Percentiles rank a stretch among this genome's conserved stretches.
These are phyloP conservation scores for Heteromormyrus szaboi DNA, from an alignment of 2,797 vertebrate genomes.

Conservation along the genomic window DNA sequence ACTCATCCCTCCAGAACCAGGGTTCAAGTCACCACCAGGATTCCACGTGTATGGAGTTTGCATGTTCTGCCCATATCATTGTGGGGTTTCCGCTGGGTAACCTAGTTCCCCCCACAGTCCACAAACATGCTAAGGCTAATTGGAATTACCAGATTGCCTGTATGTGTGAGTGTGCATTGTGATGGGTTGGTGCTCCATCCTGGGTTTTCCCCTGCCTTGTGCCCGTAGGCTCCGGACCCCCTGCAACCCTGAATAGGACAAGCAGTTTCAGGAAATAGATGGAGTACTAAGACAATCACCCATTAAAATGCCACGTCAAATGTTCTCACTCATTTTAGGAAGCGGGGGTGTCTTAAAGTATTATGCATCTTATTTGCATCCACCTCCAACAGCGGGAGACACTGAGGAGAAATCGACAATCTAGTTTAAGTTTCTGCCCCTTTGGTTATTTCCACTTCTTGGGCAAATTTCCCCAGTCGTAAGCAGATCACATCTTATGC, in stretches of 20 bases:
- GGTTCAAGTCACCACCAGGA: neutral
- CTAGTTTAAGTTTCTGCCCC: neutral
- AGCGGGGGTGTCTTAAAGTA: neutral
- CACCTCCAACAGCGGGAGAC: neutral
- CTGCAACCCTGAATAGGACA: neutral
- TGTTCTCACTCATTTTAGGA: neutral
- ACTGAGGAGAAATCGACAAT: neutral
- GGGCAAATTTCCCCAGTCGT: constrained; percentile 11
- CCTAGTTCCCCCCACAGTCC: neutral
- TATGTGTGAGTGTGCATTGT: neutral
- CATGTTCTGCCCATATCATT: neutral
- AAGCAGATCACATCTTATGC: neutral
- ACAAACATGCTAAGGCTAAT: neutral
- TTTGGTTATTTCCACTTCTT: constrained; percentile 5
- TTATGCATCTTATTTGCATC: neutral
- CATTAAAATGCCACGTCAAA: neutral
- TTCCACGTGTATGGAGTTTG: neutral
- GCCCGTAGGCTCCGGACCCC: neutral
- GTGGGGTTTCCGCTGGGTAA: neutral
- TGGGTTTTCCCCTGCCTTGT: neutral
- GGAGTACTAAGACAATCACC: neutral
- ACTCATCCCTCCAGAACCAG: neutral
- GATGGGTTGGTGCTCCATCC: neutral
- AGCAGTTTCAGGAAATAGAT: neutral
- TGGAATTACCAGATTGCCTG: neutral